A percentile compares a stretch with the other conserved stretches of the same genome.
phyloP scores from a whole-genome alignment of 2,113 vertebrate species.

The Laticauda laticaudata region DNA sequence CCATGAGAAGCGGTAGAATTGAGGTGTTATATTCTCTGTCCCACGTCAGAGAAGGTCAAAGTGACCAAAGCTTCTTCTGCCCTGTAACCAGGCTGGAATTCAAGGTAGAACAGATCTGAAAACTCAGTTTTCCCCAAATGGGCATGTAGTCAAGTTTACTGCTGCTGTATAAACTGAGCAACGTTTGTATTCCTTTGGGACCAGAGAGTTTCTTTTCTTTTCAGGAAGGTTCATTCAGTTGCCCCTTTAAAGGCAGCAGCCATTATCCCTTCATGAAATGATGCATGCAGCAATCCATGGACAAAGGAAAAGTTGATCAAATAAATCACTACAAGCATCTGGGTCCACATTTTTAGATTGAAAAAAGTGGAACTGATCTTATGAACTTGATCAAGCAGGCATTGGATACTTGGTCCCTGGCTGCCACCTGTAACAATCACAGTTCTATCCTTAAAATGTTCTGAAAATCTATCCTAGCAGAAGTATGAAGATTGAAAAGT shows the following conservation, averaged over 20 bases:
- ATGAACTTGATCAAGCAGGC: neutral
- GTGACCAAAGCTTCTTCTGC: neutral
- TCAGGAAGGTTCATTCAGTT: neutral
- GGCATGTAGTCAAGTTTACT: neutral
- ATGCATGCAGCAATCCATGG: neutral
- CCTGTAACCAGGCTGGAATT: neutral
- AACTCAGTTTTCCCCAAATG: neutral
- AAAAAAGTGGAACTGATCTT: neutral
- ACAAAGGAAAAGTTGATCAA: neutral
- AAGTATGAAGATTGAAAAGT: neutral
- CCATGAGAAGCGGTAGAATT: neutral
- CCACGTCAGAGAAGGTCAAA: neutral
- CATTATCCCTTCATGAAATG: neutral
- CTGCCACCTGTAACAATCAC: neutral
- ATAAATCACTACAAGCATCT: neutral
- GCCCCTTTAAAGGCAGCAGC: neutral
- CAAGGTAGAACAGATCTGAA: neutral
- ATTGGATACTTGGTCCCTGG: neutral
- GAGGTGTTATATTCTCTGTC: neutral
- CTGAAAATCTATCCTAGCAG: neutral
- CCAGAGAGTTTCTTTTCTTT: neutral
- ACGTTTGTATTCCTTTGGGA: neutral
- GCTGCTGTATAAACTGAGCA: neutral
- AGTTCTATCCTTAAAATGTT: neutral
- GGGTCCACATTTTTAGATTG: neutral